Base-by-base conservation (phyloP, 2,113 vertebrate species). In the Himantopus leucocephalus region DNA sequence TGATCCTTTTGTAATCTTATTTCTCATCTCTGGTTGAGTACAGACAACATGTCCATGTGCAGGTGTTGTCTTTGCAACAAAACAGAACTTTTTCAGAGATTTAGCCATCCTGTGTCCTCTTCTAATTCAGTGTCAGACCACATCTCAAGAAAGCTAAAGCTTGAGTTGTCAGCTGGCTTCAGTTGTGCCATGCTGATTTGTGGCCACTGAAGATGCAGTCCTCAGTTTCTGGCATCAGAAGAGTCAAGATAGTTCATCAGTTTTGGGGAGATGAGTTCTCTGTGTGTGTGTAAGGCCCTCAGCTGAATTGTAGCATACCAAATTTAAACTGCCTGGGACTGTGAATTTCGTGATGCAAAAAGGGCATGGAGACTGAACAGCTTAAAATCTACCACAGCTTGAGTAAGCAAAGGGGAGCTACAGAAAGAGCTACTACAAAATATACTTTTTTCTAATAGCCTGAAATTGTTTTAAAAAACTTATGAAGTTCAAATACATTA, bases 41-140 rank as follows among this genome's bases (percentile, higher is more conserved):
- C 10, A 79, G 11, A 32, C 0, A 7, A 27, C 1, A 2, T 4
- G 5, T 10, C 29, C 19, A 9, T 13, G 20, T 58, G 15, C 30
- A 81, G 8, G 9, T 58, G 18, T 8, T 78, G 20, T 27, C 39
- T 90, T 64, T 83, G 39, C 14, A 82, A 47, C 6, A 52, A 39
- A 45, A 39, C 26, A 3, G 1, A 60, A 10, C 4, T 27, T 32
- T 29, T 91, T 32, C 29, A 83, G 63, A 48, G 12, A 52, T 39
- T 56, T 48, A 35, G 3, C 9, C 13, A 53, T 27, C 5, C 12
- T 73, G 1, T 34, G 64, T 19, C 30, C 21, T 45, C 48, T 48
- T 53, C 32, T 32, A 76, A 70, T 64, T 86, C 68, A 27, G 7
- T 47, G 10, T 37, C 43, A 50, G 12, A 18, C 10, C 8, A 10